Evolutionary conservation across 2,797 vertebrate genomes (phyloP).

Genomic region (Malurus leucopterus): DNA sequence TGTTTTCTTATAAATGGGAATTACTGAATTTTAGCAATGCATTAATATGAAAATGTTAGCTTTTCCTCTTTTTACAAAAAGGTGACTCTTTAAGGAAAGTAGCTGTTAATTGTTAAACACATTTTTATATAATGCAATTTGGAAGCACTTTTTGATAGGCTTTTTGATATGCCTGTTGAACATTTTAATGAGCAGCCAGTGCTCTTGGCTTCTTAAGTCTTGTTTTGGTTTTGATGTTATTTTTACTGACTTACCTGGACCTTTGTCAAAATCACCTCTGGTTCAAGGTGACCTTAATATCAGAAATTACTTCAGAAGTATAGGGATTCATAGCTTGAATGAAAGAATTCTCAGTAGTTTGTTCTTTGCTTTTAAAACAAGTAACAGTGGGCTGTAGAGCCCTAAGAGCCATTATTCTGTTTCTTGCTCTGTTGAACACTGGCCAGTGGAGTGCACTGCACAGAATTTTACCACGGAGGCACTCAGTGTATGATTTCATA

Average conservation of each 20-base stretch:
- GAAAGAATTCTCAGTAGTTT: background rate
- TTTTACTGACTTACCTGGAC: background rate
- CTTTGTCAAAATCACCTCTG: background rate
- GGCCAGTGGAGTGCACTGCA: background rate
- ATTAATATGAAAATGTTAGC: background rate
- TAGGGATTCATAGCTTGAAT: background rate
- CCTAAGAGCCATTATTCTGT: background rate
- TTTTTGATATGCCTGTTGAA: background rate
- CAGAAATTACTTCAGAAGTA: background rate
- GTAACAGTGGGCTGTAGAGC: background rate
- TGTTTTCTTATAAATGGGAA: background rate
- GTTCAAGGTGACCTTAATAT: background rate
- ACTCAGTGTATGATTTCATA: background rate
- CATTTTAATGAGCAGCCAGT: background rate
- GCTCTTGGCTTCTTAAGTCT: background rate
- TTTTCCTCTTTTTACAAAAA: background rate
- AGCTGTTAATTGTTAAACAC: background rate
- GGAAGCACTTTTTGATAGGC: background rate
- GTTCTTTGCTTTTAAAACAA: background rate
- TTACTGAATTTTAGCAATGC: background rate
- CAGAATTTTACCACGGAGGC: background rate
- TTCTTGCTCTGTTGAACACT: background rate
- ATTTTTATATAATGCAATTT: background rate
- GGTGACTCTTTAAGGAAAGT: background rate
- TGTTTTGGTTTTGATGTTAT: background rate